Evolutionary conservation across 2,888 invertebrate species (phyloP).

Genomic region (Biston betularia): DNA sequence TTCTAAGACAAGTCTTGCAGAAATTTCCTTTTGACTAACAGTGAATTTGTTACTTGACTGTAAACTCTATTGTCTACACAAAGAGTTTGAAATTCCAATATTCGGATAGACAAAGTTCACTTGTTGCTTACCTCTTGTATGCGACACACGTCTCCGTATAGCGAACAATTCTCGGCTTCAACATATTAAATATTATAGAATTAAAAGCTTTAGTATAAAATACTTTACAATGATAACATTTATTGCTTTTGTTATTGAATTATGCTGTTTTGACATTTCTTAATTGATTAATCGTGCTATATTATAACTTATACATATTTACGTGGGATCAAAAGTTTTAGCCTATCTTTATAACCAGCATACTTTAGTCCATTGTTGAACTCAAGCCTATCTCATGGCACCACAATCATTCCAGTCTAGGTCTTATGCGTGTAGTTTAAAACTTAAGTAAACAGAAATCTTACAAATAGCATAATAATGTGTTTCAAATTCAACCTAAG

Average conservation of each 20-base stretch:
- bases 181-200: slow-evolving; percentile 36
- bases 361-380: too few species aligned
- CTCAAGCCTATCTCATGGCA: too few species aligned
- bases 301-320: too few species aligned
- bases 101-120: slow-evolving; percentile 29
- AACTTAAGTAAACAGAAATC: too few species aligned
- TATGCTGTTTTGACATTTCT: too few species aligned
- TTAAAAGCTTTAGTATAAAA: background rate
- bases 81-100: background rate
- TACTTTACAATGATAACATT: too few species aligned
- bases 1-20: background rate
- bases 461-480: background rate
- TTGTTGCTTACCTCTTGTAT: slow-evolving; percentile 42
- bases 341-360: too few species aligned
- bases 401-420: too few species aligned
- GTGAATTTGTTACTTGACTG: background rate
- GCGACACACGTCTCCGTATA: slow-evolving; percentile 34
- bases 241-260: too few species aligned
- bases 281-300: too few species aligned
- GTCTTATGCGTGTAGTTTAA: too few species aligned
- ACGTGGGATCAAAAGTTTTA: too few species aligned
- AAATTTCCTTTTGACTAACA: background rate
- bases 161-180: slow-evolving; percentile 31
- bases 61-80: slow-evolving; percentile 3
- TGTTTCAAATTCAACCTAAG: background rate